phyloP scores from a whole-genome alignment of 2,888 invertebrate genomes.

The Cerastis rubricosa region DNA sequence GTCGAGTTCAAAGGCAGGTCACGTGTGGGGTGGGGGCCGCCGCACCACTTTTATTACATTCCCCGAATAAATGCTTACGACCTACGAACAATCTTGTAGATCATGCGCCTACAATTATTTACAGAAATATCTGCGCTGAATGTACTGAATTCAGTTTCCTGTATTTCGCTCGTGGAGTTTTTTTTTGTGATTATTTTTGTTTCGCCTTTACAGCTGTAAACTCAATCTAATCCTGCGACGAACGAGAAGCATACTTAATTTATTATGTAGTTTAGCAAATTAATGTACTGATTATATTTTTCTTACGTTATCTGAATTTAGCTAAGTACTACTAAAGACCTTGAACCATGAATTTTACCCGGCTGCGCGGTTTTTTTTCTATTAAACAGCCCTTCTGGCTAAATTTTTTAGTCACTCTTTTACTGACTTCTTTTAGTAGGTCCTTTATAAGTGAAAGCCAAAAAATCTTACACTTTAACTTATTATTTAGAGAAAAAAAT shows the following conservation, averaged over 20 bases:
- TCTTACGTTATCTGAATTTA: not conserved
- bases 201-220: not conserved
- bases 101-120: slow-evolving; percentile 67
- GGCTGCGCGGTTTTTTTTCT: no score
- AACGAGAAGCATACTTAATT: not conserved
- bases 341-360: not conserved
- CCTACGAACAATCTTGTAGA: slow-evolving; percentile 68
- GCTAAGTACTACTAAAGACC: not conserved
- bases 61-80: slow-evolving; percentile 82
- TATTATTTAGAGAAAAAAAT: no score
- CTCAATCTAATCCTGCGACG: not conserved
- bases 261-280: not conserved
- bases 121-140: slow-evolving; percentile 29
- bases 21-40: slow-evolving; percentile 79
- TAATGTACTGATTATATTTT: not conserved
- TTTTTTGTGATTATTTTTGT: not conserved
- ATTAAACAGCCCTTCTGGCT: no score
- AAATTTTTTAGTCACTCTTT: no score
- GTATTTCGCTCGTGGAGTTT: slow-evolving; percentile 7
- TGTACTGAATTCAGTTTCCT: slow-evolving; percentile 21
- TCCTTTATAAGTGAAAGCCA: no score
- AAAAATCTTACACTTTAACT: no score
- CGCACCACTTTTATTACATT: slow-evolving; percentile 87
- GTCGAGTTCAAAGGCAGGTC: slow-evolving; percentile 80
- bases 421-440: no score